Evolutionary conservation across 2,797 vertebrate species (phyloP).

Genomic region (Sardinella longiceps): DNA sequence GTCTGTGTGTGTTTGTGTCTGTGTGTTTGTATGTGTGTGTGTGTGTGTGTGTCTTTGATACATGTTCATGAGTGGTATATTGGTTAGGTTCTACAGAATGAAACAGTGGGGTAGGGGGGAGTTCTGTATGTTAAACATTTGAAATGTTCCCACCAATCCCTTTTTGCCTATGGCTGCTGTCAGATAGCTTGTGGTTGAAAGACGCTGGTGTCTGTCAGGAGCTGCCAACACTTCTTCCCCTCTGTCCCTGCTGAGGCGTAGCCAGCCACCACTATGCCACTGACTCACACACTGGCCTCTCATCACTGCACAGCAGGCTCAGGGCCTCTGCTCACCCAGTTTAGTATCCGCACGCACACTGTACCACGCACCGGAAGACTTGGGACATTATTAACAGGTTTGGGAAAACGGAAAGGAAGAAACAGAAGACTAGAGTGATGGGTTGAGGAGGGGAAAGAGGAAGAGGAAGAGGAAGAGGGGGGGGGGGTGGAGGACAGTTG

Average conservation of each 20-base stretch:
- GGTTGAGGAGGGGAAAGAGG: neutral
- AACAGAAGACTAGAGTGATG: neutral
- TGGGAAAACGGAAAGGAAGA: neutral
- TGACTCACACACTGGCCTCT: neutral
- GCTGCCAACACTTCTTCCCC: neutral
- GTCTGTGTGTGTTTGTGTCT: neutral
- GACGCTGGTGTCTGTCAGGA: neutral
- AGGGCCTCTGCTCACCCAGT: neutral
- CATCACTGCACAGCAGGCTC: neutral
- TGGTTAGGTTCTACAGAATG: neutral
- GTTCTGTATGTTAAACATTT: neutral
- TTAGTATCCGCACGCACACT: neutral
- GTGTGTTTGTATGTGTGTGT: slow-evolving; percentile 3
- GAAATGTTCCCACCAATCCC: neutral
- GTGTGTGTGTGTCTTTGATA: slow-evolving; percentile 30
- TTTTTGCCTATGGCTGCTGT: neutral
- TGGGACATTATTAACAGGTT: neutral
- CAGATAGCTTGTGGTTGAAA: neutral
- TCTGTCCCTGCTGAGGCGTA: neutral
- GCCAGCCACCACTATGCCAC: neutral
- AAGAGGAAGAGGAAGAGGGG: no score
- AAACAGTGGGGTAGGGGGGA: neutral
- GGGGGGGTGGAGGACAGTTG: no score
- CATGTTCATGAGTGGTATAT: no score
- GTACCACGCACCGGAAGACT: neutral